Conservation (phyloP, 2,888 invertebrate species). For the Euplagia quadripunctaria region DNA sequence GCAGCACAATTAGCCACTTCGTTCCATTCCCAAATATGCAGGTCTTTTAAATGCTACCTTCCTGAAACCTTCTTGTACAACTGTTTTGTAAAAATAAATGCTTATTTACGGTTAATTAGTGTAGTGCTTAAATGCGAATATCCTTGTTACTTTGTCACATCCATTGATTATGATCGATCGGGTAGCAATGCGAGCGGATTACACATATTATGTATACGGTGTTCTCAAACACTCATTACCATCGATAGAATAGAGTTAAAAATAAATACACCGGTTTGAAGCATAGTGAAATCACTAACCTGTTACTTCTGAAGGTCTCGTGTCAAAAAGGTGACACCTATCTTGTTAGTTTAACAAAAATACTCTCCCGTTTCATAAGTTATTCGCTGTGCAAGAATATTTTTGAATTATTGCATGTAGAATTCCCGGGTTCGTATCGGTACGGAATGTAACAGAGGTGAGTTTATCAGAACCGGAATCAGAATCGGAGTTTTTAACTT, state of each 20-base stretch:
- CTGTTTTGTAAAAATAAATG: neutral
- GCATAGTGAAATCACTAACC: neutral
- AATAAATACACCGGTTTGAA: constrained; percentile 2
- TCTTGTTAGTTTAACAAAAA: neutral
- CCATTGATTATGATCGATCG: neutral
- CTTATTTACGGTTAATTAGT: neutral
- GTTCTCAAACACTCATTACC: no score
- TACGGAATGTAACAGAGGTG: no score
- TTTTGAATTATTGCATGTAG: neutral
- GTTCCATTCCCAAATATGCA: constrained; percentile 15
- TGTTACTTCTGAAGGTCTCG: constrained; percentile 6
- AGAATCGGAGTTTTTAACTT: no score
- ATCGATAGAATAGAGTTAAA: constrained; percentile 1
- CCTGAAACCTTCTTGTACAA: constrained; percentile 6
- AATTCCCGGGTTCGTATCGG: constrained; percentile 1
- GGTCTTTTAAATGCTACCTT: constrained; percentile 11
- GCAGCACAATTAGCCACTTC: constrained; percentile 3
- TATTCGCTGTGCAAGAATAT: neutral
- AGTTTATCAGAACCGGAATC: no score
- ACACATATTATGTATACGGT: neutral
- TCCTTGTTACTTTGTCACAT: neutral
- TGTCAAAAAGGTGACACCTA: neutral
- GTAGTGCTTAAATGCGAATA: neutral
- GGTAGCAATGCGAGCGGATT: neutral
- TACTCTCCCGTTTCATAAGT: neutral